A percentile compares a stretch with the other conserved stretches of the same genome.
Conservation (phyloP, 2,888 invertebrate genomes). For the Cerastoderma edule region DNA sequence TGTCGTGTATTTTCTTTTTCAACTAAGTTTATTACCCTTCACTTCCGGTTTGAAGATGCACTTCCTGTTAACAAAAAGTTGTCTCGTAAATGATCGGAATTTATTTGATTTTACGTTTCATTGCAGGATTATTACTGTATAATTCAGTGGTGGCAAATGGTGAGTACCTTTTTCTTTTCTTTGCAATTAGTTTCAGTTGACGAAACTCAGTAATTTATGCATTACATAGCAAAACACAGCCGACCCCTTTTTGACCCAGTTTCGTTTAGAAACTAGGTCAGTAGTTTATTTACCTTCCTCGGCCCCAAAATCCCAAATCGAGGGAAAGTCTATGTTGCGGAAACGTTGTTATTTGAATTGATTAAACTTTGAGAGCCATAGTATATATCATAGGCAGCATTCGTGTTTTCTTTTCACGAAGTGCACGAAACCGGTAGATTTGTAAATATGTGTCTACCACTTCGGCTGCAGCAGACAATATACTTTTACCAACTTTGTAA, state of each 20-base stretch:
- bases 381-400: too few species aligned
- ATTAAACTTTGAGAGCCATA: too few species aligned
- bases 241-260: constrained; percentile 31
- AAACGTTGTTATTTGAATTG: too few species aligned
- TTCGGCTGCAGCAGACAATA: too few species aligned
- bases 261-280: constrained; percentile 26
- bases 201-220: background rate
- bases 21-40: constrained; percentile 37
- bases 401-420: too few species aligned
- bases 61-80: constrained; percentile 64
- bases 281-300: constrained; percentile 23
- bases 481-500: too few species aligned
- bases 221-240: background rate
- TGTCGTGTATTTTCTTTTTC: constrained; percentile 20
- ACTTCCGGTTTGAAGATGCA: constrained; percentile 62
- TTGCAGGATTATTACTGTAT: constrained; percentile 76
- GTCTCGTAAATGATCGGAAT: constrained; percentile 36
- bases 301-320: background rate
- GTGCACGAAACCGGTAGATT: too few species aligned
- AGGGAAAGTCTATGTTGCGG: too few species aligned
- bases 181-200: constrained; percentile 35
- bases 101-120: constrained; percentile 45
- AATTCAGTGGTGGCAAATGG: constrained; percentile 76
- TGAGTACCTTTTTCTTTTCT: constrained; percentile 59
- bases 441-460: too few species aligned